Base-by-base conservation (phyloP, 2,888 invertebrate genomes). In the Pollenia amentaria region DNA sequence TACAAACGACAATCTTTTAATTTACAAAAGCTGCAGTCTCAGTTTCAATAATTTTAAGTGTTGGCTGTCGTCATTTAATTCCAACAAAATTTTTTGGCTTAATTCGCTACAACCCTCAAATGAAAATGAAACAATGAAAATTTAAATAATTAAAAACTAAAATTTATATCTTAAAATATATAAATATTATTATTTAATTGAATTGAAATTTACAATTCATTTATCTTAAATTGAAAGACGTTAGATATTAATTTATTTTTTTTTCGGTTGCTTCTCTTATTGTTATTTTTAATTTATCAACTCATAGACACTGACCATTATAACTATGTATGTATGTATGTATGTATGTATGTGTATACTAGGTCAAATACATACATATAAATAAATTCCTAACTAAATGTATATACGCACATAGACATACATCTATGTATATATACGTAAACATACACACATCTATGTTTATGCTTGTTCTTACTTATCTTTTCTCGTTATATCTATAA, bases 41-140 rank as follows among this genome's bases (percentile, higher is more conserved):
- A 57, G 40, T 57, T 44, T 72, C 42, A 72, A 57, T 72, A 72
- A 55, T 44, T 9, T 72, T 57, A 57, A 57, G 57, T 72, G 72
- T 44, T 42, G 16, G 29, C 29, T 29, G 29, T 62, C 40, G n/a
- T 55, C 40, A 40, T 57, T 38, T 38, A 16, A 16, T 16, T 16
- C 40, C 40, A 60, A 16, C 38, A 60, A 38, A 62, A 16, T 62
- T 46, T 21, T 7, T 44, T 14, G 44, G 65, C 44, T 65, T 44
- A 42, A 21, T 42, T n/a, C 16, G 29, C 11, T 10, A 60, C 2
- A 14, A n/a, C n/a, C 42, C 3, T 38, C 38, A 29, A 29, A 57
- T 29, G 29, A 29, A 29, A 55, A 10, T 60, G 60, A 62, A 62
- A 1, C 38, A 38, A 60, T 29, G n/a, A 8, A 60, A 62, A 9